A percentile compares a stretch with the other conserved stretches of the same genome.
Conservation (phyloP, 2,888 invertebrate species). For the Oscheius onirici region DNA sequence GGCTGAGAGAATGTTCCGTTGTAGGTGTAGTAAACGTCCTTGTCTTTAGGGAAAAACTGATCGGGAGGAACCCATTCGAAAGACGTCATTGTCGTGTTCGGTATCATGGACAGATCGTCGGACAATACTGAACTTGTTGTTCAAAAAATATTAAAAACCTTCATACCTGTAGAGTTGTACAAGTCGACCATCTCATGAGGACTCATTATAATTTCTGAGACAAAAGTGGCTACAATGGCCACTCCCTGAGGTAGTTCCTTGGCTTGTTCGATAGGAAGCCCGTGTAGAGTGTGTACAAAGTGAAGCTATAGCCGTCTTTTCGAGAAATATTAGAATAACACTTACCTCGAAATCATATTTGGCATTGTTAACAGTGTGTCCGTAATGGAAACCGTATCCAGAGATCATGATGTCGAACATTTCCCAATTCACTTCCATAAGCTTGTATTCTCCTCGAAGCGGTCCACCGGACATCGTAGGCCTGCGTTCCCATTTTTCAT, state of each 20-base stretch:
- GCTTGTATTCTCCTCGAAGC: constrained; percentile 7
- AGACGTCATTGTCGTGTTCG: not conserved
- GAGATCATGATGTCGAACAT: not conserved
- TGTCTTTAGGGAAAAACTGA: not conserved
- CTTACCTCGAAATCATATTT: constrained; percentile 22
- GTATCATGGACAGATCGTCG: not conserved
- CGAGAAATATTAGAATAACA: not conserved
- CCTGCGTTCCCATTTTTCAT: constrained; percentile 3
- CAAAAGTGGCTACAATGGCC: constrained; percentile 12
- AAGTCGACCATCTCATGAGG: no score
- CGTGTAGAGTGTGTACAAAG: constrained; percentile 14
- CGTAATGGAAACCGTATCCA: not conserved
- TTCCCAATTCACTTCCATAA: constrained; percentile 15
- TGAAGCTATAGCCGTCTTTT: no score
- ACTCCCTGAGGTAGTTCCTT: not conserved
- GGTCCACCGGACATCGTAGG: constrained; percentile 17
- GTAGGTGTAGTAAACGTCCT: constrained; percentile 10
- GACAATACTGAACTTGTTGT: not conserved
- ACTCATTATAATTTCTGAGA: not conserved
- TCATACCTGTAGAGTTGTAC: not conserved
- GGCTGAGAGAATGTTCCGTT: constrained; percentile 23
- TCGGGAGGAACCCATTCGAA: constrained; percentile 23
- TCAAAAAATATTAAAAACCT: not conserved
- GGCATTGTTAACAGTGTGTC: constrained; percentile 6
- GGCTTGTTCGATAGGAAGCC: constrained; percentile 1